Base-by-base conservation (phyloP, 2,888 invertebrate genomes). In the Alviniconcha strummeri region DNA sequence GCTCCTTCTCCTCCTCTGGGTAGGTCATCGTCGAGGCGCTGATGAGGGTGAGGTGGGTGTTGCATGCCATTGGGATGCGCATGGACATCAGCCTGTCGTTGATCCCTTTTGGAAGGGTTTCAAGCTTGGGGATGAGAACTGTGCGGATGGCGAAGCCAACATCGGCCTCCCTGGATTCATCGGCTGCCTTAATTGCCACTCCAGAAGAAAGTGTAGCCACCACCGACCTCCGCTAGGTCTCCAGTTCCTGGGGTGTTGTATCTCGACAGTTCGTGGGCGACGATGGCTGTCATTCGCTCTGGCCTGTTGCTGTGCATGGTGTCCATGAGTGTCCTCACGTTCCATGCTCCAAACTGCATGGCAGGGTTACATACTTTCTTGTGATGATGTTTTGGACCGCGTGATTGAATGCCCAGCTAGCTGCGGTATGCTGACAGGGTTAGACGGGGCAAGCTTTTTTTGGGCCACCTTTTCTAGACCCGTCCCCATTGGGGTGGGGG, bases 371-470 rank as follows among this genome's bases (percentile, higher is more conserved):
- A 3, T 36, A 36, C 36, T 75, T 75, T 13, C 36, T 75, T 75
- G 55, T 75, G 54, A n/a, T 75, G 8, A 52, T 75, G 75, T 36
- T 75, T 75, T 69, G 17, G 69, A 69, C 5, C 5, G 52, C 75
- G 75, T 52, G 11, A 11, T 75, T 75, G 52, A 4, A 52, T 19
- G 36, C 52, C 75, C 75, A n/a, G 75, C n/a, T 52, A 17, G 75
- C 52, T 75, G 75, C 75, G 75, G 72, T 72, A 72, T 19, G 72
- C 72, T 72, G 72, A 36, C 72, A 72, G 36, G 72, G n/a, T 72
- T 8, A n/a, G 75, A 75, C 36, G 55, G 36, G 75, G 75, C 75
- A 75, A 75, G 15, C 75, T 52, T 52, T 75, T 4, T 52, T 5
- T 75, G 8, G 6, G 75, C 36, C 72, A 72, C 72, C 36, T n/a